Conservation (phyloP, 2,113 vertebrate genomes). For the Nettapus auritus region DNA sequence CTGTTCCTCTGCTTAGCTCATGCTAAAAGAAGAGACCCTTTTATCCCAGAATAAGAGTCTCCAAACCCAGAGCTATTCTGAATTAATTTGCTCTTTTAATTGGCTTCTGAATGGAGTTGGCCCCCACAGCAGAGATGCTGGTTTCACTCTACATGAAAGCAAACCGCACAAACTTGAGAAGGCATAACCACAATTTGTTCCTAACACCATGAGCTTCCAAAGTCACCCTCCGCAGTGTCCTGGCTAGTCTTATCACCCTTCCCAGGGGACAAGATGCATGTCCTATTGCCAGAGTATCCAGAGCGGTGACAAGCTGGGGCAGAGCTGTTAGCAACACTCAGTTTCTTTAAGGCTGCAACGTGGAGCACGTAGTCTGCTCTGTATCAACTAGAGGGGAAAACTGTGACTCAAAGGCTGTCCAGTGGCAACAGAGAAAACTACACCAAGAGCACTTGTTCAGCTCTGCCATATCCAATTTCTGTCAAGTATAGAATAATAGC, state of each 20-base stretch:
- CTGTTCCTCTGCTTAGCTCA: not conserved
- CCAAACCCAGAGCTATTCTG: not conserved
- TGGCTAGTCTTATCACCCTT: not conserved
- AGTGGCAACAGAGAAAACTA: not conserved
- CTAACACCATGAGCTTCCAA: not conserved
- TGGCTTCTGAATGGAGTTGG: not conserved
- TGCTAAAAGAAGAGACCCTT: not conserved
- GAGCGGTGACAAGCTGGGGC: not conserved
- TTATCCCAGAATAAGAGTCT: not conserved
- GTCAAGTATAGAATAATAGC: slow-evolving; percentile 34
- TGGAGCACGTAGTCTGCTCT: not conserved
- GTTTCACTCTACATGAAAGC: not conserved
- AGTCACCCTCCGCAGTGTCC: not conserved
- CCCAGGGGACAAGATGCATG: not conserved
- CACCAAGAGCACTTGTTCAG: slow-evolving; percentile 30
- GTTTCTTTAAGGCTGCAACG: not conserved
- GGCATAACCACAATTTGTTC: not conserved
- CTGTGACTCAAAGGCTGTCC: not conserved
- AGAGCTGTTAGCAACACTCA: not conserved
- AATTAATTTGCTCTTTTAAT: not conserved
- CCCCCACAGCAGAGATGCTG: not conserved
- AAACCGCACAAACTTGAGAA: not conserved
- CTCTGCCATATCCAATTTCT: slow-evolving; percentile 27
- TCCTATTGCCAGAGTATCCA: not conserved
- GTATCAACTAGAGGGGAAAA: not conserved